phyloP scores from a whole-genome alignment of 2,797 vertebrate genomes.

The Paramormyrops hopkinsi region DNA sequence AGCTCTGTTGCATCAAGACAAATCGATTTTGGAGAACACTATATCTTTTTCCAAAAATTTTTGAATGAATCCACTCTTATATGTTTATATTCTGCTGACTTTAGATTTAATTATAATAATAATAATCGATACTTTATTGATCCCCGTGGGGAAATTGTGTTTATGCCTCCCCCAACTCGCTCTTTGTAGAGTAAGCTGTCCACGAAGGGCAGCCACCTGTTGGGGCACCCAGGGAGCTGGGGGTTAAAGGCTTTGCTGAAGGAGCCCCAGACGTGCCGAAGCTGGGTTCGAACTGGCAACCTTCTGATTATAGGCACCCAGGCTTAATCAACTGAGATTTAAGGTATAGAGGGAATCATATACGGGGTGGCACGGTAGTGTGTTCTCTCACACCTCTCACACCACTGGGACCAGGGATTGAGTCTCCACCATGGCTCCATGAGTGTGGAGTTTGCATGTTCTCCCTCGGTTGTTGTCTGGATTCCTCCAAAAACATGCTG shows the following conservation, averaged over 20 bases:
- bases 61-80: neutral
- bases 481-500: neutral
- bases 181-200: neutral
- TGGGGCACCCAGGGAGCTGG: no score
- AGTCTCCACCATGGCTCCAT: neutral
- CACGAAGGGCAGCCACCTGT: neutral
- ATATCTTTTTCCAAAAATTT: neutral
- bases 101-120: neutral
- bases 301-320: neutral
- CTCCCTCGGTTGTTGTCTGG: neutral
- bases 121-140: neutral
- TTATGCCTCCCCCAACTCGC: neutral
- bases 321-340: no score
- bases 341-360: neutral
- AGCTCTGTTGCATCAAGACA: neutral
- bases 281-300: neutral
- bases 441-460: neutral
- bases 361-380: neutral
- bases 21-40: neutral
- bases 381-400: neutral
- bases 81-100: neutral
- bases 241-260: neutral
- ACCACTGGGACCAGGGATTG: neutral
- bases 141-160: neutral
- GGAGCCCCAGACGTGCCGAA: neutral